phyloP scores from a whole-genome alignment of 2,113 vertebrate genomes.

The Acanthisitta chloris region DNA sequence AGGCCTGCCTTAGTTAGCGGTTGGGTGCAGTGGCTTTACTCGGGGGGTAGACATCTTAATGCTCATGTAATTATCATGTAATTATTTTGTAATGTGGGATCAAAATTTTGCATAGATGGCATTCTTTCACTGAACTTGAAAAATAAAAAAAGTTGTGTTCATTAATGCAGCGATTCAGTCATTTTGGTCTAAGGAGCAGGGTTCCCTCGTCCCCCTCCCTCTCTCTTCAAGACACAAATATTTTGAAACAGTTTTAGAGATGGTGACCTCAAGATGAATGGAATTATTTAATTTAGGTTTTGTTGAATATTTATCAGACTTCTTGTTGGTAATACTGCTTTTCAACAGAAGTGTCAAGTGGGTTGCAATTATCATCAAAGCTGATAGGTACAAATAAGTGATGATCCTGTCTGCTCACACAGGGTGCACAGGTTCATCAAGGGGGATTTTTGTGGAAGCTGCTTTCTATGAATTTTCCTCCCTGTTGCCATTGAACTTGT shows the following conservation, averaged over 20 bases:
- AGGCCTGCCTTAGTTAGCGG: constrained; percentile 52
- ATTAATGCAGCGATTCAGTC: constrained; percentile 4
- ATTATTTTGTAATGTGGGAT: constrained; percentile 69
- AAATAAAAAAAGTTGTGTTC: constrained; percentile 35
- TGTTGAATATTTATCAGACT: constrained; percentile 45
- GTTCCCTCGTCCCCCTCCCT: not conserved
- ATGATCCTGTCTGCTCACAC: constrained; percentile 5
- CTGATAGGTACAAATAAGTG: constrained; percentile 35
- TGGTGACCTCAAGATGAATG: constrained; percentile 21
- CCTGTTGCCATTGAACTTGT: not conserved
- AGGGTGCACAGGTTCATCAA: not conserved
- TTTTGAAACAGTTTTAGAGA: constrained; percentile 46
- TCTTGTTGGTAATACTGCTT: constrained; percentile 49
- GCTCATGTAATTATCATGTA: constrained; percentile 62
- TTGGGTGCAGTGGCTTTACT: constrained; percentile 48
- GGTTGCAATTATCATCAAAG: constrained; percentile 64
- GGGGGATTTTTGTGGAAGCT: not conserved
- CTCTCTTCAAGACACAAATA: not conserved
- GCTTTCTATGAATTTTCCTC: not conserved
- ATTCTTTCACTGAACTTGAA: constrained; percentile 56
- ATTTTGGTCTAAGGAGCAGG: not conserved
- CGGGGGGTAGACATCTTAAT: constrained; percentile 69
- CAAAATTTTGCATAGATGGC: constrained; percentile 65
- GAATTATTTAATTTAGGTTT: constrained; percentile 31
- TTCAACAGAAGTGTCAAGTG: constrained; percentile 46